A percentile compares a stretch with the other conserved stretches of the same genome.
phyloP scores from a whole-genome alignment of 2,113 vertebrate genomes.

The Meleagris gallopavo region DNA sequence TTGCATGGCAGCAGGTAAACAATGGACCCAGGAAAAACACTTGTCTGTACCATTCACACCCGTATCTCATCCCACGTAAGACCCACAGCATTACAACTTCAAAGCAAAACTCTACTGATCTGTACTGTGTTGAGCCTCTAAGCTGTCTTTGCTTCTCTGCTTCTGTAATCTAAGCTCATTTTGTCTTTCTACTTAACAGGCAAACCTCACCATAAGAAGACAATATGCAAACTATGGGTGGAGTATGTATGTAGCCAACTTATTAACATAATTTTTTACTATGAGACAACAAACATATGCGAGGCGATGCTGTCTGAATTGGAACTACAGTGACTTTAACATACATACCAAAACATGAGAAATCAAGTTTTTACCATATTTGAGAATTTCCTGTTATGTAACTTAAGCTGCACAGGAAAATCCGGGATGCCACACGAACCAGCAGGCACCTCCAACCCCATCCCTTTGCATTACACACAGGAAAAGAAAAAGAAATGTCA shows the following conservation, averaged over 20 bases:
- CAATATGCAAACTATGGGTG: background rate
- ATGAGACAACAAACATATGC: constrained; percentile 10
- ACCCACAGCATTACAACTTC: too few relatives aligned
- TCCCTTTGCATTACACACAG: background rate
- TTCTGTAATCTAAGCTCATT: background rate
- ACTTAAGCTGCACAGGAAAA: too few relatives aligned
- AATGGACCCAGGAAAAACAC: background rate
- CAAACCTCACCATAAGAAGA: background rate
- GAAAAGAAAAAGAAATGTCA: background rate
- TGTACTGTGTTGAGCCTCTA: background rate
- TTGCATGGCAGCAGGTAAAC: background rate
- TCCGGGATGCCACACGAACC: too few relatives aligned
- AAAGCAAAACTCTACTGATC: background rate
- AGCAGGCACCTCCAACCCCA: too few relatives aligned
- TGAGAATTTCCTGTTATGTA: too few relatives aligned
- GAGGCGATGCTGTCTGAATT: too few relatives aligned
- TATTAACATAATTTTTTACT: background rate
- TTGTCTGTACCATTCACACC: background rate
- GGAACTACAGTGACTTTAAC: too few relatives aligned
- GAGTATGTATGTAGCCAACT: background rate
- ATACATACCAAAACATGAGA: too few relatives aligned
- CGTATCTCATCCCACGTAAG: background rate
- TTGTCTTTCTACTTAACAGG: background rate
- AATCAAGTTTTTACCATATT: too few relatives aligned
- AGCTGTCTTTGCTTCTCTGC: background rate